phyloP scores from a whole-genome alignment of 1,140 invertebrate genomes.

The Drosophila funebris region DNA sequence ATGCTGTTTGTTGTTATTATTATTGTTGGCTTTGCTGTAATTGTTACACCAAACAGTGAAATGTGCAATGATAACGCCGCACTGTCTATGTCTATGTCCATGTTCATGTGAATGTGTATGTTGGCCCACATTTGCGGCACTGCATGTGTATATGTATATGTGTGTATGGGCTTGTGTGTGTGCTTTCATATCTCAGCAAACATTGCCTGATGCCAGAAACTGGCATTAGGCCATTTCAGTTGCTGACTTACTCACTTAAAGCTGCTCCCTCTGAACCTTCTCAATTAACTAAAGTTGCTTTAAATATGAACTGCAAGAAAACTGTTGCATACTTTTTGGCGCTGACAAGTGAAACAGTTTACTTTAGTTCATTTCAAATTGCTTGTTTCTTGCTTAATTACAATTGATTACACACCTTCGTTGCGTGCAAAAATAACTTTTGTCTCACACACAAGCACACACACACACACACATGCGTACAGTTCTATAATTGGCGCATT shows the following conservation, averaged over 20 bases:
- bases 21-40: conserved; percentile 71
- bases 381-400: conserved; percentile 20
- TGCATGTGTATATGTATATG: conserved; percentile 16
- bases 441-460: not conserved
- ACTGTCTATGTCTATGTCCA: conserved; percentile 47
- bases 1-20: conserved; percentile 42
- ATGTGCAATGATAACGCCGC: conserved; percentile 77
- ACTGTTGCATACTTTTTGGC: conserved; percentile 36
- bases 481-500: conserved; percentile 36
- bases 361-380: not conserved
- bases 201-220: conserved; percentile 1
- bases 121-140: conserved; percentile 39
- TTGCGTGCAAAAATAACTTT: conserved; percentile 34
- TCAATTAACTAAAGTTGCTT: conserved; percentile 35
- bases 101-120: conserved; percentile 10
- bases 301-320: conserved; percentile 16
- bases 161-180: not conserved
- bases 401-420: conserved; percentile 44
- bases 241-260: conserved; percentile 17
- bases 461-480: not conserved
- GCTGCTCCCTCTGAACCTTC: not conserved
- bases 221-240: conserved; percentile 42
- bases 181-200: conserved; percentile 9
- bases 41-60: conserved; percentile 79
- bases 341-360: conserved; percentile 4